phyloP scores from a whole-genome alignment of 2,888 invertebrate species.

The Balanococcus diminutus region DNA sequence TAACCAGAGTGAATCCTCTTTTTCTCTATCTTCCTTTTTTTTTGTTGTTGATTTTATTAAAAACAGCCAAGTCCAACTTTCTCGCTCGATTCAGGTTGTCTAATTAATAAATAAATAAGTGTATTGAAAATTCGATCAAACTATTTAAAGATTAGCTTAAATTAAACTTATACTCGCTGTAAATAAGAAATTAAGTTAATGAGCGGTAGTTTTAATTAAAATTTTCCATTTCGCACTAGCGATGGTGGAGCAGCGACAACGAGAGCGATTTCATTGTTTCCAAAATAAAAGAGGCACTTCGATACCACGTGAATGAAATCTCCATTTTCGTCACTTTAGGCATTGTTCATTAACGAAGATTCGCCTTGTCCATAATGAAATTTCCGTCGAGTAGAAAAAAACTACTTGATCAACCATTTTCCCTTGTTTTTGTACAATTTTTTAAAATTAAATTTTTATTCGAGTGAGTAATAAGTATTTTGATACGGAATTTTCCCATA shows the following conservation, averaged over 20 bases:
- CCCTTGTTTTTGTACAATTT: background rate
- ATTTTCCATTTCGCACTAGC: background rate
- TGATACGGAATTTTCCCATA: background rate
- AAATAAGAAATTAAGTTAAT: conserved; percentile 33
- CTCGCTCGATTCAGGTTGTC: background rate
- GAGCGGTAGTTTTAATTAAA: conserved; percentile 31
- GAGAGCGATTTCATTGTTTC: background rate
- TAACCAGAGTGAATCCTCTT: no score
- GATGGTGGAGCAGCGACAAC: background rate
- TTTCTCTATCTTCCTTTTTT: background rate
- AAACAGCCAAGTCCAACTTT: no score
- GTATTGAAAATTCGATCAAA: background rate
- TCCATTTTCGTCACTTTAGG: background rate
- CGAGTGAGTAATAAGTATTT: background rate
- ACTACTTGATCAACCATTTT: background rate
- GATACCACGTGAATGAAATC: background rate
- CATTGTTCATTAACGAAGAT: background rate
- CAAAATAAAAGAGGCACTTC: conserved; percentile 28
- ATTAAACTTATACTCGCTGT: background rate
- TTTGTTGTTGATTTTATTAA: no score
- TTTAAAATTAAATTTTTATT: background rate
- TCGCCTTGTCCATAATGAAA: background rate
- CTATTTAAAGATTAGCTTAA: background rate
- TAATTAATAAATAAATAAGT: background rate
- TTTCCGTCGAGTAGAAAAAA: conserved; percentile 9